Percentiles rank a stretch among this genome's conserved stretches.
Conservation (phyloP, 2,888 invertebrate species). For the Zygothrica quintamaculata region DNA sequence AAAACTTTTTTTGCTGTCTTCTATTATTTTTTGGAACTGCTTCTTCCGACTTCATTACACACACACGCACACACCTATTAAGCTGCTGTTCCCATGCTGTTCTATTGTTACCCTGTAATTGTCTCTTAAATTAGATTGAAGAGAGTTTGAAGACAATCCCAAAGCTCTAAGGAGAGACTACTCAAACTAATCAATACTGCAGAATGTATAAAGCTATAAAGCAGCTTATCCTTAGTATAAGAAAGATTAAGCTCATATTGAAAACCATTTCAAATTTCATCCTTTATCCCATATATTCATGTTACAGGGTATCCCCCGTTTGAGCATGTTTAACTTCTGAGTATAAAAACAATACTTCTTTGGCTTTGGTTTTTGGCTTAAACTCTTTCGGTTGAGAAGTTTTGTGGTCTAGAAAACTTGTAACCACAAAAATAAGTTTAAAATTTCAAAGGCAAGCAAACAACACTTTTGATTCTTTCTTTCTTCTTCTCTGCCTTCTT, state of each 20-base stretch:
- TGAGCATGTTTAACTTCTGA: background rate
- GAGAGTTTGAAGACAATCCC: too few species aligned
- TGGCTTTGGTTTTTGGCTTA: constrained; percentile 54
- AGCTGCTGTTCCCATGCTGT: constrained; percentile 26
- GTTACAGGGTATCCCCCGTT: background rate
- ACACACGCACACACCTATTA: constrained; percentile 25
- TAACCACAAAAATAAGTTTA: constrained; percentile 57
- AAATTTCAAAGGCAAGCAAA: constrained; percentile 59
- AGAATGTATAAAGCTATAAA: too few species aligned
- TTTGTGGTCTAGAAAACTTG: constrained; percentile 76
- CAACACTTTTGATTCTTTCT: constrained; percentile 47
- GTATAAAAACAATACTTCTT: constrained; percentile 49
- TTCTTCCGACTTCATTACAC: constrained; percentile 42
- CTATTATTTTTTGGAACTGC: constrained; percentile 42
- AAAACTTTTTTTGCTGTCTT: constrained; percentile 65
- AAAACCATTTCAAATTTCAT: too few species aligned
- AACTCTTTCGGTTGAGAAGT: constrained; percentile 48
- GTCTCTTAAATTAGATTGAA: too few species aligned
- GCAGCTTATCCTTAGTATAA: too few species aligned
- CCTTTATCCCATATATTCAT: too few species aligned
- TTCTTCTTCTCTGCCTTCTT: constrained; percentile 25
- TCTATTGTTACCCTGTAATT: constrained; percentile 11
- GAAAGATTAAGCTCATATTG: too few species aligned
- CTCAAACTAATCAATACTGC: too few species aligned
- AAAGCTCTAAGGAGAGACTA: too few species aligned